Base-by-base conservation (phyloP, 2,797 vertebrate species). In the Periparus ater region DNA sequence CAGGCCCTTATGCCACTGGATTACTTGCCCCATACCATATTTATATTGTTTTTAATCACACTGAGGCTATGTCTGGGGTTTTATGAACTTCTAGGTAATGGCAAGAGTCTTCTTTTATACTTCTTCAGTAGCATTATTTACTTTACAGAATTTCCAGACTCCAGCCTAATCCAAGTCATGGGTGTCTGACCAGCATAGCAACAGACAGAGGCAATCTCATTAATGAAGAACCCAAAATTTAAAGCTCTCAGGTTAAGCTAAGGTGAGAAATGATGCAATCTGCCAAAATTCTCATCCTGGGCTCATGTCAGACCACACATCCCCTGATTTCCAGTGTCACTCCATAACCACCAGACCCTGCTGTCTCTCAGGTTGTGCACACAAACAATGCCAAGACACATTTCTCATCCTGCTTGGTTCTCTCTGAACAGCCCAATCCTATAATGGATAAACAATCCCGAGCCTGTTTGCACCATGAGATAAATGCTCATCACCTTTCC, bases 301-400 rank as follows among this genome's bases (percentile, higher is more conserved):
- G 23, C 16, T 84, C 19, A 2, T 3, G 17, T 40, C 50, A 77
- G 45, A 83, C 18, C 40, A 29, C 13, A 17, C 22, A 26, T 42
- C 50, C 50, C 30, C 30, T 48, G 25, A 32, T 58, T 66, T 57
- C 44, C 63, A 44, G 47, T 3, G 25, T 22, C 54, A 34, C 4
- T 14, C 70, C 29, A 9, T 9, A 61, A 17, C 27, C 58, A 68
- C 7, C n/a, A 72, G 30, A 13, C 47, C 53, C 47, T 50, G 27
- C 26, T 36, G 23, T 23, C 36, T 55, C 62, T 38, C 51, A 40
- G 50, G 67, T 40, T 44, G 30, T 20, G n/a, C 55, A 20, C 9
- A 42, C 9, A 12, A 81, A 44, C 4, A 65, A 2, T 19, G 13
- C 14, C 77, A 84, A 79, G n/a, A 18, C 47, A 65, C 0, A 0